These are phyloP conservation scores for Sceloporus tristichus DNA, from an alignment of 2,113 vertebrate species.

Conservation along the genomic window DNA sequence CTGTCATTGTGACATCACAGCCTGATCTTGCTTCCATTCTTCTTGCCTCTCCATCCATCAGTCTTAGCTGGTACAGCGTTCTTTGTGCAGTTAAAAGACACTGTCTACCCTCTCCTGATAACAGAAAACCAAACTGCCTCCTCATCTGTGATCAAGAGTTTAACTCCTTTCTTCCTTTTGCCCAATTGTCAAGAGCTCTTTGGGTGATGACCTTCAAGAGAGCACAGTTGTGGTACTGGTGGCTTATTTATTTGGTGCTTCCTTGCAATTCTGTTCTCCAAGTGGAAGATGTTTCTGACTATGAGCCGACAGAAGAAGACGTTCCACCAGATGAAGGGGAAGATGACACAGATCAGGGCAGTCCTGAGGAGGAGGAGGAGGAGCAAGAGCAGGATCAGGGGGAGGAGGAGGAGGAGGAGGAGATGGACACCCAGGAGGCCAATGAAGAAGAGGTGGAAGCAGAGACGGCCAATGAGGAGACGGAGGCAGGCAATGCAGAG, in stretches of 20 bases:
- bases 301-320: accelerated
- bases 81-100: background rate
- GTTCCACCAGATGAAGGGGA: background rate
- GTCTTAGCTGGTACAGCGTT: constrained; percentile 15
- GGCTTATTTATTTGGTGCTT: background rate
- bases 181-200: background rate
- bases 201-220: constrained; percentile 15
- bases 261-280: background rate
- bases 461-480: background rate
- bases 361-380: background rate
- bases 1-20: constrained; percentile 1
- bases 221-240: background rate
- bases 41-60: background rate
- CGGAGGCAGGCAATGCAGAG: background rate
- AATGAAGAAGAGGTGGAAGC: too few relatives aligned
- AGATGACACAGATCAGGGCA: background rate
- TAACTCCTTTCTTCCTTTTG: too few relatives aligned
- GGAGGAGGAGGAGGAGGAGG: background rate
- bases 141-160: background rate
- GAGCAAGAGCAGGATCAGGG: background rate
- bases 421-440: too few relatives aligned
- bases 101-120: background rate
- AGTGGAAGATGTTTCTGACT: constrained; percentile 37
- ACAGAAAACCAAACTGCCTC: background rate
- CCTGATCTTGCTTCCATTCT: background rate